Base-by-base conservation (phyloP, 2,113 vertebrate genomes). In the Ailuropoda melanoleuca region DNA sequence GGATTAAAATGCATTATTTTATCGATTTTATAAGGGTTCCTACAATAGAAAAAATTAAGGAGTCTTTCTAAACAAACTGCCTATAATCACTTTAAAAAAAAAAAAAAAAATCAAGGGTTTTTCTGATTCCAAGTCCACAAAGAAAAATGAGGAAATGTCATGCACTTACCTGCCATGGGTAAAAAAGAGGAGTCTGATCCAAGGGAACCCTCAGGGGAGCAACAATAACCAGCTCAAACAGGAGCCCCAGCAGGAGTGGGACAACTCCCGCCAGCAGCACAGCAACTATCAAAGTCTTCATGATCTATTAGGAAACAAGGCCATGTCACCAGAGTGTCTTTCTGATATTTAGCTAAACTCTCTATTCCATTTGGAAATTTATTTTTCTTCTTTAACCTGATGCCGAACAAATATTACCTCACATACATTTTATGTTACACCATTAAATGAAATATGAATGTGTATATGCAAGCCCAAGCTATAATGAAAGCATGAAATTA, bases 171-270 rank as follows among this genome's bases (percentile, higher is more conserved):
- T 99, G 99, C 99, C 99, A 99, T 14, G 99, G 99, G 98, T 99
- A 99, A 98, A 99, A 99, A 58, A 99, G 99, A 34, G 99, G 99
- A 0, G 99, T 99, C 98, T 99, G 99, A 99, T 99, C 99, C 97
- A 99, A 98, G 62, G 99, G 99, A 72, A 99, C 99, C 92, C 99
- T 98, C 93, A 99, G 98, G 29, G 99, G 99, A 64, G 99, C 99
- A 15, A 99, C 99, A 1, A 99, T 99, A 62, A 99, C 99, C 93
- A 99, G 98, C 97, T 99, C 99, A 98, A 99, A 99, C 86, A 99
- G 98, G 95, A 99, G 99, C 53, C 99, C 99, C 6, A 99, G 98
- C 23, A 99, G 96, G 96, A 99, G 99, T 0, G 99, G 99, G 96
- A 99, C 99, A 18, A 99, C 99, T 56, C 99, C 99, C 68, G 99